phyloP scores from a whole-genome alignment of 2,797 vertebrate genomes.

The Myotis planiceps region DNA sequence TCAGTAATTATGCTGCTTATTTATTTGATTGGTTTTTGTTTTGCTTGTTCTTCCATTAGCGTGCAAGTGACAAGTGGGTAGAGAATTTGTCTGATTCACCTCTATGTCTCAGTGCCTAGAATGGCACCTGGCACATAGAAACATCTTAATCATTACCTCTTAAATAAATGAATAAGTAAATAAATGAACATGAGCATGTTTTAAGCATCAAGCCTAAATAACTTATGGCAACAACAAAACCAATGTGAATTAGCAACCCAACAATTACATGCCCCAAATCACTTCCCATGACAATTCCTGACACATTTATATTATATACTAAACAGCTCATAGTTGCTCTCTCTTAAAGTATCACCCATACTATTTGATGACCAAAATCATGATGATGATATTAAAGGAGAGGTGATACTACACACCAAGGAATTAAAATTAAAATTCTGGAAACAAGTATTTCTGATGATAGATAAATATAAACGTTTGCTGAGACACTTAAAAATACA shows the following conservation, averaged over 20 bases:
- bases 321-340: neutral
- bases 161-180: constrained; percentile 38
- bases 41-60: neutral
- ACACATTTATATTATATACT: neutral
- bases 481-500: neutral
- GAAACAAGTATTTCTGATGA: neutral
- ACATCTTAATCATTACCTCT: neutral
- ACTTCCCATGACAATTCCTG: neutral
- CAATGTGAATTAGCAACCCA: neutral
- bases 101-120: neutral
- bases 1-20: neutral
- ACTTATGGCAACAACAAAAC: neutral
- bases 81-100: neutral
- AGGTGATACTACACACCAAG: neutral
- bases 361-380: constrained; percentile 8
- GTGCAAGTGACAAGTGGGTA: neutral
- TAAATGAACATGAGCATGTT: neutral
- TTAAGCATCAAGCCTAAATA: neutral
- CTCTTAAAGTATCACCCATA: neutral
- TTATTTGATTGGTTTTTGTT: neutral
- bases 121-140: neutral
- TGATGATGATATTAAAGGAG: neutral
- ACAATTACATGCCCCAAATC: neutral
- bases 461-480: neutral
- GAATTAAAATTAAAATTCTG: constrained; percentile 6